phyloP scores from a whole-genome alignment of 2,113 vertebrate species.

The Chamaea fasciata region DNA sequence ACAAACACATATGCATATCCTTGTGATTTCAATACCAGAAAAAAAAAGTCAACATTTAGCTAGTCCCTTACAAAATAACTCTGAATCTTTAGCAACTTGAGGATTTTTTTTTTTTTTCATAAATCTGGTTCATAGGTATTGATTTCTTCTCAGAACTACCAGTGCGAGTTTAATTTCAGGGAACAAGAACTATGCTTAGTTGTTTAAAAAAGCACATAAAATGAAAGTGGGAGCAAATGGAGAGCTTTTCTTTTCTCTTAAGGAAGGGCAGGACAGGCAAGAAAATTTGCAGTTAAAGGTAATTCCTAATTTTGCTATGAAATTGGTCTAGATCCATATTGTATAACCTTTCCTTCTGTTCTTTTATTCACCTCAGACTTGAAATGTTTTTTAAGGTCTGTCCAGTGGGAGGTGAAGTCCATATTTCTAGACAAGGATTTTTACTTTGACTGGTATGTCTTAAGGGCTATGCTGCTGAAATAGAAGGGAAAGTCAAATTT shows the following conservation, averaged over 20 bases:
- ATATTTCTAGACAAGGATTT: background rate
- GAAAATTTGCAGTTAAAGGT: background rate
- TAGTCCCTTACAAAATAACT: background rate
- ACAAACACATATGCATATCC: background rate
- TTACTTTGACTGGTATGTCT: background rate
- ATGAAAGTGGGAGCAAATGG: background rate
- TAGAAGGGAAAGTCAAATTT: background rate
- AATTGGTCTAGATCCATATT: background rate
- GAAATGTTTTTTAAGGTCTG: background rate
- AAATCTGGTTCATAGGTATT: background rate
- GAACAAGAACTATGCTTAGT: background rate
- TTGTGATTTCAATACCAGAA: background rate
- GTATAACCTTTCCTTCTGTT: background rate
- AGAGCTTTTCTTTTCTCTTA: background rate
- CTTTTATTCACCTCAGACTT: background rate
- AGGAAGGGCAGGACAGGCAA: background rate
- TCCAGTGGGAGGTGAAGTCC: background rate
- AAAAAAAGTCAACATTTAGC: background rate
- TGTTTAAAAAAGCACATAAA: background rate
- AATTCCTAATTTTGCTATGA: background rate
- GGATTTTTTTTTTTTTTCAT: background rate
- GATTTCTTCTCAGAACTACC: background rate
- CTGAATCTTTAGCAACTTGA: background rate
- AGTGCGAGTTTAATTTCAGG: background rate
- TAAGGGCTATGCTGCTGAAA: background rate